Evolutionary conservation across 1,140 invertebrate genomes (phyloP).

Genomic region (Heliothis subflexa): DNA sequence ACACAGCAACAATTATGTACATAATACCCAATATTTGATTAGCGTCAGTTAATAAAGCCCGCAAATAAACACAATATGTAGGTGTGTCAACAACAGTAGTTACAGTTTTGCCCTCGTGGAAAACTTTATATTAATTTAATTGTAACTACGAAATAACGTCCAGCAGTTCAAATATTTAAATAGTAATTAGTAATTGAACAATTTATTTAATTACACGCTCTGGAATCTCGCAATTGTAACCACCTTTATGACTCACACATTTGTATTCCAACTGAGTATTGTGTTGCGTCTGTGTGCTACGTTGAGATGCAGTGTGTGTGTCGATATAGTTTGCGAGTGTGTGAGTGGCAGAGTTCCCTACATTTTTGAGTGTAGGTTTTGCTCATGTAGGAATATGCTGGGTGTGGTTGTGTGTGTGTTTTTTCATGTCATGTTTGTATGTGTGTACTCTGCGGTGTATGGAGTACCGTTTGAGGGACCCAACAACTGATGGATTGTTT

Average conservation of each 20-base stretch:
- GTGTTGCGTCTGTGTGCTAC: conserved; percentile 25
- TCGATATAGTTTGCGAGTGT: conserved; percentile 2
- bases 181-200: background rate
- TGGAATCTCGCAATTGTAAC: conserved; percentile 23
- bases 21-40: no score
- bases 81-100: background rate
- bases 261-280: conserved; percentile 33
- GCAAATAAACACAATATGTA: no score
- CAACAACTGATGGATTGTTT: conserved; percentile 55
- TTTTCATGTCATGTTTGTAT: conserved; percentile 29
- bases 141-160: background rate
- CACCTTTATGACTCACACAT: conserved; percentile 34
- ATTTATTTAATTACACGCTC: background rate
- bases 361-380: conserved; percentile 41
- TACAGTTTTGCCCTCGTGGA: background rate
- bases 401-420: conserved; percentile 6
- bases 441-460: conserved; percentile 41
- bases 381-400: conserved; percentile 30
- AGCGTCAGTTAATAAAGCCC: no score
- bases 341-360: conserved; percentile 25
- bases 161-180: conserved; percentile 2
- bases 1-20: no score
- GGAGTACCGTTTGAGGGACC: conserved; percentile 51
- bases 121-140: background rate
- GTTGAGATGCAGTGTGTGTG: conserved; percentile 29